These are phyloP conservation scores for Glaucopsyche alexis DNA, from an alignment of 2,888 invertebrate species.

Conservation along the genomic window DNA sequence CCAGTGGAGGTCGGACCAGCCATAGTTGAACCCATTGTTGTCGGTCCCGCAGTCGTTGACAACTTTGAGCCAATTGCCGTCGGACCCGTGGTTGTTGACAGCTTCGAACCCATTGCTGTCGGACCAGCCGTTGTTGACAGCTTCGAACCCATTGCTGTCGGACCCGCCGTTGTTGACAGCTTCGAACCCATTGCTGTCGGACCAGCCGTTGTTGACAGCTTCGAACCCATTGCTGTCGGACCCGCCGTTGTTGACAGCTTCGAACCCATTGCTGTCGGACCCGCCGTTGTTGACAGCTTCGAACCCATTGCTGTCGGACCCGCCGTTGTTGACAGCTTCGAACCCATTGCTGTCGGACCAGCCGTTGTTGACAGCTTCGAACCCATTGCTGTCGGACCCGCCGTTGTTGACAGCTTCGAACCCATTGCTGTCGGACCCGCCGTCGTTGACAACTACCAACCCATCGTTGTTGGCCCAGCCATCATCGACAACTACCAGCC, in stretches of 20 bases:
- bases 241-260: conserved; percentile 35
- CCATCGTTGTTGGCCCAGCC: conserved; percentile 19
- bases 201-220: conserved; percentile 37
- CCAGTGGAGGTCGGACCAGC: conserved; percentile 38
- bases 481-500: conserved; percentile 9
- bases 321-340: conserved; percentile 4
- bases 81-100: conserved; percentile 37
- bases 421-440: conserved; percentile 36
- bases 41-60: conserved; percentile 36
- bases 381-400: conserved; percentile 32
- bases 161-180: conserved; percentile 35
- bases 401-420: conserved; percentile 36
- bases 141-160: conserved; percentile 33
- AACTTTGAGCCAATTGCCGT: conserved; percentile 25
- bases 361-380: conserved; percentile 28
- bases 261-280: neutral
- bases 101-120: conserved; percentile 32
- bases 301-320: neutral
- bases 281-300: neutral
- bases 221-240: conserved; percentile 32
- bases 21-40: conserved; percentile 32
- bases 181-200: conserved; percentile 25
- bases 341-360: neutral
- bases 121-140: conserved; percentile 35
- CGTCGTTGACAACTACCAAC: conserved; percentile 30